phyloP scores from a whole-genome alignment of 2,797 vertebrate genomes.

The Sebastes nivosus region DNA sequence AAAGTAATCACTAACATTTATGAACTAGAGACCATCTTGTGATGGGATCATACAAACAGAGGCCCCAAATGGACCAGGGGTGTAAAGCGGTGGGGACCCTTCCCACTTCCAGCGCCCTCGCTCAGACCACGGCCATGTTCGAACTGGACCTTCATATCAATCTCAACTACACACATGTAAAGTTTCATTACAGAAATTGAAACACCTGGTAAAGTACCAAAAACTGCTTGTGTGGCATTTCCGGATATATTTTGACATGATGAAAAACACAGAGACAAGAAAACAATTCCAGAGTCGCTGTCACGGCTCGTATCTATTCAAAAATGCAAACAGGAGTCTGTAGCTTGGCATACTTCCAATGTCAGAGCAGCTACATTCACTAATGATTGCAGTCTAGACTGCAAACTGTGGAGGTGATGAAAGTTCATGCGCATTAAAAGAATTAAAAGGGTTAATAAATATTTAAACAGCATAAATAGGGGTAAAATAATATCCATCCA shows the following conservation, averaged over 20 bases:
- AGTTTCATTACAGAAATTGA: background rate
- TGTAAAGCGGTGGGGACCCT: too few relatives aligned
- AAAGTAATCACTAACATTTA: constrained; percentile 7
- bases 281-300: background rate
- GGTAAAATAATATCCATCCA: background rate
- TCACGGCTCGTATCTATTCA: background rate
- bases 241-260: too few relatives aligned
- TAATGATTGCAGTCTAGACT: background rate
- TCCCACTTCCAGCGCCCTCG: too few relatives aligned
- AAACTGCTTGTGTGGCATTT: background rate
- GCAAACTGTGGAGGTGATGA: background rate
- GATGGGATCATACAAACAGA: too few relatives aligned
- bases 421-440: background rate
- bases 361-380: background rate
- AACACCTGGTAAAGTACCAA: background rate
- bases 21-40: background rate
- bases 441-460: background rate
- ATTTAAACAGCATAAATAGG: background rate
- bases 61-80: too few relatives aligned
- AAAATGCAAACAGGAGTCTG: background rate
- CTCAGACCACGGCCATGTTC: too few relatives aligned
- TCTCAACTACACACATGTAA: too few relatives aligned
- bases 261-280: background rate
- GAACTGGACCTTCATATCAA: too few relatives aligned
- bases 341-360: background rate